Percentiles rank a stretch among this genome's conserved stretches.
Conservation (phyloP, 2,888 invertebrate genomes). For the Agonopterix subpropinquella region DNA sequence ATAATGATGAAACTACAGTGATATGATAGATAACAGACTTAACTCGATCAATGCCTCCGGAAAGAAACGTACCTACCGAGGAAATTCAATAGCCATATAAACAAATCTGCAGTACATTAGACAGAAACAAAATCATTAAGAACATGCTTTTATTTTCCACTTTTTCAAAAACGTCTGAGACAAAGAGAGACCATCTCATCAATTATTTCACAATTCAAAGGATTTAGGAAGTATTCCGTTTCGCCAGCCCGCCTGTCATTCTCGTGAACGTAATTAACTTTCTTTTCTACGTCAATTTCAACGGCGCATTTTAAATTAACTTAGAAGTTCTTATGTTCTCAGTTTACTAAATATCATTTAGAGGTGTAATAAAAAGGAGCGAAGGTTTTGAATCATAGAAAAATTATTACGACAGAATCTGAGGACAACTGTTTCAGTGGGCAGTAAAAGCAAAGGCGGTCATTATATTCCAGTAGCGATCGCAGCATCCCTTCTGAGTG, state of each 20-base stretch:
- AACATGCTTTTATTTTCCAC: too few relatives aligned
- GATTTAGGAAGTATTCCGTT: constrained; percentile 42
- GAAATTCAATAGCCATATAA: too few relatives aligned
- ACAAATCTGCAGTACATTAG: too few relatives aligned
- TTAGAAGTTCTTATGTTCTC: constrained; percentile 12
- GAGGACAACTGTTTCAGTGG: too few relatives aligned
- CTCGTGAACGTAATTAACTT: constrained; percentile 54
- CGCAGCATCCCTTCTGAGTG: not conserved
- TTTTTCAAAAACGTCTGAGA: not conserved
- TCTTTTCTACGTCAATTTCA: constrained; percentile 43
- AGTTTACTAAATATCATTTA: constrained; percentile 1
- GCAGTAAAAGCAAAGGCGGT: too few relatives aligned
- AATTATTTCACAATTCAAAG: constrained; percentile 52
- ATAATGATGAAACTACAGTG: too few relatives aligned
- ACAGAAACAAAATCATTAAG: too few relatives aligned
- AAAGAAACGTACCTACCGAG: too few relatives aligned
- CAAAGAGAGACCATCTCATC: constrained; percentile 29
- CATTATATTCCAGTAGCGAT: not conserved
- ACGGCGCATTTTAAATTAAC: constrained; percentile 45
- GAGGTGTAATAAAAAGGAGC: not conserved
- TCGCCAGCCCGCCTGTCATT: constrained; percentile 44
- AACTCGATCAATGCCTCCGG: too few relatives aligned
- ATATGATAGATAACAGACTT: too few relatives aligned
- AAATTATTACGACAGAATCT: too few relatives aligned
- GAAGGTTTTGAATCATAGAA: too few relatives aligned